These are phyloP conservation scores for Drosophila helvetica DNA, from an alignment of 2,888 invertebrate genomes.

Conservation along the genomic window DNA sequence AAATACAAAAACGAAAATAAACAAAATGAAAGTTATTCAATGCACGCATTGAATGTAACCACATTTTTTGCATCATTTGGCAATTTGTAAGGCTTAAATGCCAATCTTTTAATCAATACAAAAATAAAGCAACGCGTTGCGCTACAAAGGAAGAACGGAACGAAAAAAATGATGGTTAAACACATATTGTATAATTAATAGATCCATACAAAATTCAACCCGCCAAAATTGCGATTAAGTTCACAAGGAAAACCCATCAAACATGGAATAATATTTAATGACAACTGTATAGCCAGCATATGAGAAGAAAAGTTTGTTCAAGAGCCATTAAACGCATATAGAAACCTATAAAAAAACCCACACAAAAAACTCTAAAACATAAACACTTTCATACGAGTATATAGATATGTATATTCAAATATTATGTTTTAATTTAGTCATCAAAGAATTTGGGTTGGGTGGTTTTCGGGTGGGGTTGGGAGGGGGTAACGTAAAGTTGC, in stretches of 20 bases:
- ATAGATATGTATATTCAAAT: constrained; percentile 28
- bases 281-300: constrained; percentile 21
- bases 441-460: constrained; percentile 1
- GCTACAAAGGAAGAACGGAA: constrained; percentile 1
- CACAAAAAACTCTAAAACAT: constrained; percentile 9
- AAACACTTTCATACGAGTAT: constrained; percentile 16
- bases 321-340: constrained; percentile 31
- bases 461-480: neutral
- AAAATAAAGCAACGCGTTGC: constrained; percentile 16
- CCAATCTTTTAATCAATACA: constrained; percentile 42
- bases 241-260: constrained; percentile 36
- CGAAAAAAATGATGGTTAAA: constrained; percentile 31
- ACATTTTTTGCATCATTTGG: constrained; percentile 34
- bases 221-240: constrained; percentile 68
- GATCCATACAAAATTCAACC: constrained; percentile 60
- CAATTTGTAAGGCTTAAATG: constrained; percentile 42
- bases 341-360: constrained; percentile 16
- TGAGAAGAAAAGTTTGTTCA: constrained; percentile 21
- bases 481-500: neutral
- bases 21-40: constrained; percentile 36
- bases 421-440: constrained; percentile 31
- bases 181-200: constrained; percentile 44
- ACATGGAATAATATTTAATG: constrained; percentile 21
- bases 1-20: constrained; percentile 26
- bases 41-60: constrained; percentile 39